Evolutionary conservation across 2,888 invertebrate species (phyloP).

Genomic region (Oligia latruncula): DNA sequence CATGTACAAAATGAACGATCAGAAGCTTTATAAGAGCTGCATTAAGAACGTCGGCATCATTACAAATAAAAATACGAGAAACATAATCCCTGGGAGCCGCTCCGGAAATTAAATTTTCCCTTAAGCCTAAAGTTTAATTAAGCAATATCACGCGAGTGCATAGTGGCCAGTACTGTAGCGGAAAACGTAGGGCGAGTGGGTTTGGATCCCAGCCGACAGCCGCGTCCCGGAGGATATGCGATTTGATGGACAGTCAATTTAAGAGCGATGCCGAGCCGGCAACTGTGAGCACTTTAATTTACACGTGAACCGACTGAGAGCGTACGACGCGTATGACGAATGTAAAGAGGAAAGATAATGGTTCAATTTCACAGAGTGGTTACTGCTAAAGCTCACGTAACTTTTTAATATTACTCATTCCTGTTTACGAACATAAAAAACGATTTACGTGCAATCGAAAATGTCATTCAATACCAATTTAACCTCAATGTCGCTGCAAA

Average conservation of each 20-base stretch:
- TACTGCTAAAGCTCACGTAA: constrained; percentile 29
- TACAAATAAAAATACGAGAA: constrained; percentile 80
- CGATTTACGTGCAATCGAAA: constrained; percentile 27
- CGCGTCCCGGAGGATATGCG: constrained; percentile 67
- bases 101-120: constrained; percentile 87
- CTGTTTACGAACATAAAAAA: constrained; percentile 31
- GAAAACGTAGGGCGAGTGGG: constrained; percentile 55
- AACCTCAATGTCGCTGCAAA: constrained; percentile 34
- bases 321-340: constrained; percentile 32
- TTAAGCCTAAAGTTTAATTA: constrained; percentile 87
- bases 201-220: constrained; percentile 51
- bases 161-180: constrained; percentile 61
- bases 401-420: constrained; percentile 21
- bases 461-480: constrained; percentile 38
- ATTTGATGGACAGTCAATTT: constrained; percentile 83
- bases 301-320: constrained; percentile 58
- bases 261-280: constrained; percentile 69
- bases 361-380: constrained; percentile 38
- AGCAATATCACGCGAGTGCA: constrained; percentile 83
- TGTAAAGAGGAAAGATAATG: constrained; percentile 32
- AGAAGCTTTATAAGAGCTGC: constrained; percentile 67
- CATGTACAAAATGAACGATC: constrained; percentile 60
- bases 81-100: constrained; percentile 78
- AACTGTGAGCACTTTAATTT: constrained; percentile 73
- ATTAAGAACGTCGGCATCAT: constrained; percentile 64